phyloP scores from a whole-genome alignment of 2,113 vertebrate species.

The Hippocampus barbouri region DNA sequence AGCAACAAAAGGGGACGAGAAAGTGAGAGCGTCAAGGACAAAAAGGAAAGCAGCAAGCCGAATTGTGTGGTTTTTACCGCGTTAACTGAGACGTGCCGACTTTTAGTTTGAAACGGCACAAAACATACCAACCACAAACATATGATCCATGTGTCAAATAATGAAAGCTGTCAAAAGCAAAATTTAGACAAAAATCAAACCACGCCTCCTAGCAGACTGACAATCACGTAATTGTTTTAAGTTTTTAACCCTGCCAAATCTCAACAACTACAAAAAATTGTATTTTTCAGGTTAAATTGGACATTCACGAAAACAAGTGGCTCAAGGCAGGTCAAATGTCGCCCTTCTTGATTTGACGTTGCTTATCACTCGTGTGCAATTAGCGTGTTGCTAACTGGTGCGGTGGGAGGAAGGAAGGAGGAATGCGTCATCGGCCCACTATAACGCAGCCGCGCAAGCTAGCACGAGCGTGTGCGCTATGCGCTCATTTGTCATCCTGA shows the following conservation, averaged over 20 bases:
- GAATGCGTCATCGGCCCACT: not conserved
- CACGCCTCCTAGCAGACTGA: too few relatives aligned
- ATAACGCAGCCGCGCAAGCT: constrained; percentile 54
- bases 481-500: constrained; percentile 78
- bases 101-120: not conserved
- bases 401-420: not conserved
- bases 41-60: not conserved
- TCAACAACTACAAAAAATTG: too few relatives aligned
- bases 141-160: not conserved
- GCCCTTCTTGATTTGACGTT: not conserved
- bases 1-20: not conserved
- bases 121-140: not conserved
- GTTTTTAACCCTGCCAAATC: too few relatives aligned
- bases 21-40: constrained; percentile 4
- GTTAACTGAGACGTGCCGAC: not conserved
- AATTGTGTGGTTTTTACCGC: not conserved
- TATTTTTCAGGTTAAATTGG: too few relatives aligned
- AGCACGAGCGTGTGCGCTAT: constrained; percentile 65
- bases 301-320: too few relatives aligned
- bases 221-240: too few relatives aligned
- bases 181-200: not conserved
- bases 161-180: not conserved
- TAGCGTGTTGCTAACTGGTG: constrained; percentile 29
- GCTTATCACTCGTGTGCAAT: constrained; percentile 48
- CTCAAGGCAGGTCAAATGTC: not conserved